Evolutionary conservation across 2,797 vertebrate species (phyloP), one percentile per base, ranked within the genome.

Genomic region (Chaenodraco wilsoni): DNA sequence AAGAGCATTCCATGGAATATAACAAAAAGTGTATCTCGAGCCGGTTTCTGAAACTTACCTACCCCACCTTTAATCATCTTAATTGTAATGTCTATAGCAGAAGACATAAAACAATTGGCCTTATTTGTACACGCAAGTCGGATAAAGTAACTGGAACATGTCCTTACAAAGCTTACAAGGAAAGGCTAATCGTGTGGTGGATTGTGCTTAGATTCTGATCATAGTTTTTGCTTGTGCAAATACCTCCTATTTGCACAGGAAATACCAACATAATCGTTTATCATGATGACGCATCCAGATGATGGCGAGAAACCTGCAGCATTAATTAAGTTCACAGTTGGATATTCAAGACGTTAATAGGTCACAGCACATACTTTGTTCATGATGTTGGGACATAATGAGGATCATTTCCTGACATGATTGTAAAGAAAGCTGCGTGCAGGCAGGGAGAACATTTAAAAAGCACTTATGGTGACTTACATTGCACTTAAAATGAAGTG

Each of bases 381-480:
- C 60, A 45, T 37, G 41, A 72, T 31, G 10, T 19, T 23, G 41
- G 73, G 23, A 23, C 12, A 37, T 31, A 7, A 69, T 49, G 50
- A 27, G 7, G 7, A 43, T 49, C 12, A 65, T 58, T 71, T 82
- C 67, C 67, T 51, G 63, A 63, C 15, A 9, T 48, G 14, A 59
- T 77, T 44, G 63, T 76, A 74, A 70, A 60, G n/a, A 55, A 80
- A 64, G 56, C 69, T 66, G 67, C 13, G 37, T 61, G 64, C 11
- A 11, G 49, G 45, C 33, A 48, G 13, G 45, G 41, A 49, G 23
- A 15, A 14, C 21, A 33, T 64, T 58, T 46, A 80, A 48, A 54
- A 82, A 82, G 45, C 72, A 63, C 23, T 70, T 48, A 44, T n/a
- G 43, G 1, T 46, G 80, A 74, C 73, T 76, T 79, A 44, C n/a